These are phyloP conservation scores for Otolemur garnettii DNA, from an alignment of 2,113 vertebrate genomes.

Conservation along the genomic window DNA sequence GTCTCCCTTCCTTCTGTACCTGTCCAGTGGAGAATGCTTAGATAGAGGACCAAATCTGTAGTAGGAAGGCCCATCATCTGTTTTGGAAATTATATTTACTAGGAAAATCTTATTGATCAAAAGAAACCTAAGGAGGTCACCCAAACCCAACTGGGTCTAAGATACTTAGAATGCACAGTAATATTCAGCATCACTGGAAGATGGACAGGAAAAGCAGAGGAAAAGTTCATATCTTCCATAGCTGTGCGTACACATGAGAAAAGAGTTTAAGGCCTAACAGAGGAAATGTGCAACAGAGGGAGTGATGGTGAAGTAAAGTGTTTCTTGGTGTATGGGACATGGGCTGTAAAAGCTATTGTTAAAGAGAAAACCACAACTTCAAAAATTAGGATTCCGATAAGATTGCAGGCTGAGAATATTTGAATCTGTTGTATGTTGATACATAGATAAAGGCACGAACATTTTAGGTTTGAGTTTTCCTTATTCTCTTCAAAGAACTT, in stretches of 20 bases:
- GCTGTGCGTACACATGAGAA: neutral
- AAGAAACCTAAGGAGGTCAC: neutral
- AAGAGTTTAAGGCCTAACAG: neutral
- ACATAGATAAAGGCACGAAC: neutral
- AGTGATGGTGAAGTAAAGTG: neutral
- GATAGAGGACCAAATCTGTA: constrained; percentile 1
- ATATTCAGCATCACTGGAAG: neutral
- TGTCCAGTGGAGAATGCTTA: neutral
- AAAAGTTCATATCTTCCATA: neutral
- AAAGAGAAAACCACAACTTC: neutral
- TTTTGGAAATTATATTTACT: constrained; percentile 32
- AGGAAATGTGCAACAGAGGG: neutral
- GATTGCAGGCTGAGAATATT: neutral
- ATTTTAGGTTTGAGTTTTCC: neutral
- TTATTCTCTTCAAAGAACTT: neutral
- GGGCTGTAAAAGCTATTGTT: neutral
- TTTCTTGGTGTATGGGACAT: neutral
- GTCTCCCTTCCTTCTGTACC: neutral
- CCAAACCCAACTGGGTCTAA: neutral
- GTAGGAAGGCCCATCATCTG: neutral
- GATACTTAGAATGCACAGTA: neutral
- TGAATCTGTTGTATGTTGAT: neutral
- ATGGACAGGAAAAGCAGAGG: neutral
- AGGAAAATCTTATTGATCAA: neutral
- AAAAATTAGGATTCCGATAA: neutral